Evolutionary conservation across 2,888 invertebrate species (phyloP).

Genomic region (Eupithecia centaureata): DNA sequence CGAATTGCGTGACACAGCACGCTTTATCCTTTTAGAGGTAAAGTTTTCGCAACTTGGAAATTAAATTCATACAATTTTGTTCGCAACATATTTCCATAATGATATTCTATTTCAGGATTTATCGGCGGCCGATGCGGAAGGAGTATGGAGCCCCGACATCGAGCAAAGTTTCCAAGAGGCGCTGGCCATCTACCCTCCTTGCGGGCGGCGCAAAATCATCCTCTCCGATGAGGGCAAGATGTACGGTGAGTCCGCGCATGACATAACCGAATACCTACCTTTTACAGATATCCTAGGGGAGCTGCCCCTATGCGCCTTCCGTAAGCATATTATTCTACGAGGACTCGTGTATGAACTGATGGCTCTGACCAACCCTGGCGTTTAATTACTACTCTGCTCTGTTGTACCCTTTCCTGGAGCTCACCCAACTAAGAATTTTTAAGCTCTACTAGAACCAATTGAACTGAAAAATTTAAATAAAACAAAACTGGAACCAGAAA

Average conservation of each 20-base stretch:
- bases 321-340: neutral
- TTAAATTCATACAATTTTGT: neutral
- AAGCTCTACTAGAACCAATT: neutral
- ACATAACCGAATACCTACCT: constrained; percentile 43
- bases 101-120: constrained; percentile 86
- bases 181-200: constrained; percentile 99
- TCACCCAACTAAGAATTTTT: neutral
- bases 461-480: neutral
- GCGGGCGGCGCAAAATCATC: constrained; percentile 99
- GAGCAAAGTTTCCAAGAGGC: constrained; percentile 99
- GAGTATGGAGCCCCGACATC: constrained; percentile 99
- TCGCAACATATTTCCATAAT: constrained; percentile 15
- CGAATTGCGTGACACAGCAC: constrained; percentile 5
- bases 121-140: constrained; percentile 99
- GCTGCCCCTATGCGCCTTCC: neutral
- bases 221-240: constrained; percentile 99
- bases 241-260: constrained; percentile 95
- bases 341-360: neutral
- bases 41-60: constrained; percentile 8
- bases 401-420: neutral
- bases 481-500: neutral
- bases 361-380: neutral
- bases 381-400: neutral
- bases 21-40: neutral
- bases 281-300: neutral